Base-by-base conservation (phyloP, 2,797 vertebrate species). In the Strix occidentalis region DNA sequence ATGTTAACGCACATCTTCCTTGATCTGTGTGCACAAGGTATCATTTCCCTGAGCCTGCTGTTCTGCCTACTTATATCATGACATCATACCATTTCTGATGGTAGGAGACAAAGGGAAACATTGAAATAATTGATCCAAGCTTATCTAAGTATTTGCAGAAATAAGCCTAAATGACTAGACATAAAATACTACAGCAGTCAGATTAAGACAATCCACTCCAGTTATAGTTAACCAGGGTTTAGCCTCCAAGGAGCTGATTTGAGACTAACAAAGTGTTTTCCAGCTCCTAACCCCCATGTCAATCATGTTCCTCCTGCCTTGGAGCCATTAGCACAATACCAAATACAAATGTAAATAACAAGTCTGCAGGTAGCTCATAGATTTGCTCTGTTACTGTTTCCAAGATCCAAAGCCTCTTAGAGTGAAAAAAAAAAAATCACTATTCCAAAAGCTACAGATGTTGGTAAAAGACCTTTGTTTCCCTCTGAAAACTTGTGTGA, bases 71-170 rank as follows among this genome's bases (percentile, higher is more conserved):
- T 90, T 54, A 14, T 53, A 51, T 84, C 41, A 53, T 80, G 94
- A 84, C 60, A 94, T 61, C 37, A 9, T 39, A 41, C 41, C 75
- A n/a, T 54, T 91, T 60, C 64, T 0, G 0, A 89, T 82, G 74
- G 63, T 43, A 68, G 61, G 78, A 95, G 72, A 84, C 72, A 91
- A 93, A 95, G 51, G 70, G 25, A 93, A 60, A 68, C 33, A 26
- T 13, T 81, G 87, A 43, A 90, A 66, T 75, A 93, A 92, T 96
- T 94, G 90, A 80, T 87, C 94, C 75, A 87, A 92, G 70, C 93
- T 95, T 94, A 93, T 93, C 95, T 87, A 95, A 93, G 82, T 94
- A 94, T 94, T 97, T 97, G 93, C 88, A 94, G 89, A 93, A 93
- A 95, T 89, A 92, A 95, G 50, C 70, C 91, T 96, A 51, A 95